Evolutionary conservation across 2,797 vertebrate species (phyloP), one percentile per base, ranked within the genome.

Genomic region (Fundulus diaphanus): DNA sequence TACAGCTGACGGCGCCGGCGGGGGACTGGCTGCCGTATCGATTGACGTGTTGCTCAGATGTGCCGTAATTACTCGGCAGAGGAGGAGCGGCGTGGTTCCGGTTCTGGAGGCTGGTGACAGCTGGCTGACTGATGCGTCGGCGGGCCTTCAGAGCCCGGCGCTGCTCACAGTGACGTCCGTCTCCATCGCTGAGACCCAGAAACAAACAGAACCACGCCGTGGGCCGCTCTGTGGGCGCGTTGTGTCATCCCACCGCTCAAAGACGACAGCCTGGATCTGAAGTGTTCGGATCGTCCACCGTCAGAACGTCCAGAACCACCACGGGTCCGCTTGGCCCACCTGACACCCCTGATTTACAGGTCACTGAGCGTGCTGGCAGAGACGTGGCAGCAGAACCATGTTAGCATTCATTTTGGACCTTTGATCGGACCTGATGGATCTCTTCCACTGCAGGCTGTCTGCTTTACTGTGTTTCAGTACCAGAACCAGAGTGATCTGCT

Each of bases 131-230:
- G 68, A 15, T 56, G 81, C 78, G 84, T 84, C 5, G 73, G 63
- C 18, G 82, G 73, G 70, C 68, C n/a, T n/a, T 72, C 70, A 42
- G 56, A 73, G 77, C 79, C 80, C 70, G 42, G 68, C 29, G 73
- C 57, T 20, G 57, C 52, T 72, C 7, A 59, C 35, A 67, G 49
- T 90, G 82, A 87, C 76, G 82, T 80, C 75, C 1, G 74, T 72
- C 75, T 83, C 69, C 72, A 16, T 77, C 73, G n/a, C 35, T 44
- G 51, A 73, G 79, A 75, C 66, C 35, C 77, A 73, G 59, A 22
- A 70, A 56, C 13, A n/a, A 75, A 15, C 70, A 52, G 27, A 66
- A n/a, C 68, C 18, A 11, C 51, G 6, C 73, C 6, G 78, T 78
- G 7, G 80, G 77, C 73, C 3, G 74, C 15, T 46, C 76, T 20